These are phyloP conservation scores for Ellobius talpinus DNA, from an alignment of 2,113 vertebrate species.

Conservation along the genomic window DNA sequence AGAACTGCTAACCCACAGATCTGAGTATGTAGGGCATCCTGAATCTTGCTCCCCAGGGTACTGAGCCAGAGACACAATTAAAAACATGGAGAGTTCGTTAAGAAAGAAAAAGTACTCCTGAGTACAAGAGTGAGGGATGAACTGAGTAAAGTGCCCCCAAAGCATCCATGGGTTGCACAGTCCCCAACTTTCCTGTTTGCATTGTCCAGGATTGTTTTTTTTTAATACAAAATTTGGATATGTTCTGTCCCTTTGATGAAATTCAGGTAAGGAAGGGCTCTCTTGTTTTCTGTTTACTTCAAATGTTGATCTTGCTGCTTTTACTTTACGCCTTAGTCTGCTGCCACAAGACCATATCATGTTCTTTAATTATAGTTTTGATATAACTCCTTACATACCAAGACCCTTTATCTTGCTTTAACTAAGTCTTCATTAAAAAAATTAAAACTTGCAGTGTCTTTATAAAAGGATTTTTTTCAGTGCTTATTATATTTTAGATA, in stretches of 20 bases:
- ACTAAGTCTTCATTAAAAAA: background rate
- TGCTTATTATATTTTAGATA: background rate
- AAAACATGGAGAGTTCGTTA: background rate
- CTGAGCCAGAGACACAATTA: background rate
- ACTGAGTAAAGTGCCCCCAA: background rate
- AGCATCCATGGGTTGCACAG: rapidly evolving
- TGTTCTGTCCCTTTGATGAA: background rate
- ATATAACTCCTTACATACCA: background rate
- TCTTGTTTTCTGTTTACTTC: background rate
- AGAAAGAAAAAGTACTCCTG: background rate
- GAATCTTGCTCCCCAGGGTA: background rate
- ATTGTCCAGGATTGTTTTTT: too few species aligned
- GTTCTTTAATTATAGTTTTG: background rate
- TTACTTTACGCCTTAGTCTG: background rate
- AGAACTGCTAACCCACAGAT: background rate
- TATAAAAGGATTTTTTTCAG: background rate
- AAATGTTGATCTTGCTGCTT: background rate
- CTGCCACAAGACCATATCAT: background rate
- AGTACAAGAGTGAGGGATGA: background rate
- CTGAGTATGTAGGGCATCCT: background rate
- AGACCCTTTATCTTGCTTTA: background rate
- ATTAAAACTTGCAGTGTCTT: background rate
- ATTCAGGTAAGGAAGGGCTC: background rate
- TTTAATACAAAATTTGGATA: background rate
- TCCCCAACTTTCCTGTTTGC: background rate